Evolutionary conservation across 2,113 vertebrate species (phyloP).

Genomic region (Neoarius graeffei): DNA sequence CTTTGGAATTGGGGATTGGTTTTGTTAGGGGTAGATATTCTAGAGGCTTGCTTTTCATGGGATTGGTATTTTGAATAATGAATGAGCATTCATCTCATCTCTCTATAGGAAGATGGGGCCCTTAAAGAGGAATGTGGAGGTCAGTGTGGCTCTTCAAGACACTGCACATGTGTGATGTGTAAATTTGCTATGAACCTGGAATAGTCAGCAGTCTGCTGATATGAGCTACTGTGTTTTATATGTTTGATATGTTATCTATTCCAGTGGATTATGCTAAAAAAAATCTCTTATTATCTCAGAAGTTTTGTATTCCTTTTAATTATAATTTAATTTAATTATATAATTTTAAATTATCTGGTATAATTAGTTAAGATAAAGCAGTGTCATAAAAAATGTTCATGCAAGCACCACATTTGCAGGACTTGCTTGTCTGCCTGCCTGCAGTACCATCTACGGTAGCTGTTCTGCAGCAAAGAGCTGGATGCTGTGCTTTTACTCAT

Average conservation of each 20-base stretch:
- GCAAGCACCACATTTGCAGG: not conserved
- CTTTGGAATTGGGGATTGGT: not conserved
- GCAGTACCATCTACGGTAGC: slow-evolving; percentile 59
- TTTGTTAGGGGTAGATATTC: not conserved
- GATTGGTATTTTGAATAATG: not conserved
- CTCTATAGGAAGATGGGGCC: slow-evolving; percentile 54
- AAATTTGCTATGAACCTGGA: not conserved
- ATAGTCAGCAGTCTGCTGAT: not conserved
- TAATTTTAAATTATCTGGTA: not conserved
- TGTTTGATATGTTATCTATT: not conserved
- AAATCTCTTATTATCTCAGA: not conserved
- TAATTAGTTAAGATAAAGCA: not conserved
- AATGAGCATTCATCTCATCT: not conserved
- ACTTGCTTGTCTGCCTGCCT: slow-evolving; percentile 50
- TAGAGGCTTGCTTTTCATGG: not conserved
- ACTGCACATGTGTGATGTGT: not conserved
- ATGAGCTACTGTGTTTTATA: not conserved
- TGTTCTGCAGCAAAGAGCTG: slow-evolving; percentile 59
- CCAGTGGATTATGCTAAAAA: not conserved
- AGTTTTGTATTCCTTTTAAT: not conserved
- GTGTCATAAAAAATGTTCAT: not conserved
- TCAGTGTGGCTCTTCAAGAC: slow-evolving; percentile 52
- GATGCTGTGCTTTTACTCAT: slow-evolving; percentile 60
- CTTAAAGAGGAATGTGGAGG: slow-evolving; percentile 61
- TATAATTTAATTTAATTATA: too few species aligned